phyloP scores from a whole-genome alignment of 2,113 vertebrate species.

The Triplophysa dalaica region DNA sequence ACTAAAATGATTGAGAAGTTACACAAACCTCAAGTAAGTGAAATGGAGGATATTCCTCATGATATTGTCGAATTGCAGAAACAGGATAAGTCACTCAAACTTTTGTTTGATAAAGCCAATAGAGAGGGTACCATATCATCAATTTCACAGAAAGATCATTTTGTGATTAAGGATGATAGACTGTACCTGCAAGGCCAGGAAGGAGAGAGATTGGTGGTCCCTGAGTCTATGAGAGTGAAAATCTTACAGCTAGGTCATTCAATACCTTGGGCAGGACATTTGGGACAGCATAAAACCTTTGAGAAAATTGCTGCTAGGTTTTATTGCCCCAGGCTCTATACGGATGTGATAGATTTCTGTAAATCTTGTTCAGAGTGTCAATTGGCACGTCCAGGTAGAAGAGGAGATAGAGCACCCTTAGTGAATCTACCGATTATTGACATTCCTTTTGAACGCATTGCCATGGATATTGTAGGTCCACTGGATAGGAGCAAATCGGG shows the following conservation, averaged over 20 bases:
- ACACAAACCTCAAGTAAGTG: no score
- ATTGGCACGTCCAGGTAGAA: not conserved
- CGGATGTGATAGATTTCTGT: constrained; percentile 27
- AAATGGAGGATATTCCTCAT: no score
- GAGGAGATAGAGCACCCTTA: constrained; percentile 22
- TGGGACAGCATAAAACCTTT: constrained; percentile 19
- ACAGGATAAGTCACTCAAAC: no score
- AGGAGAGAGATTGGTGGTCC: not conserved
- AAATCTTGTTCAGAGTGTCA: constrained; percentile 35
- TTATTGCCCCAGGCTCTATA: constrained; percentile 33
- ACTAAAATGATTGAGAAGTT: not conserved
- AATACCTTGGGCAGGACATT: constrained; percentile 22
- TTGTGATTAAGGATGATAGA: not conserved
- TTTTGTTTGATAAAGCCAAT: no score
- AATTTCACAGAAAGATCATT: not conserved
- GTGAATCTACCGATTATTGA: constrained; percentile 30
- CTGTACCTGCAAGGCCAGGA: not conserved
- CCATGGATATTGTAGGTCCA: not conserved
- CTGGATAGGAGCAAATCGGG: not conserved
- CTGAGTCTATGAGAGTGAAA: not conserved
- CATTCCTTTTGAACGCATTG: not conserved
- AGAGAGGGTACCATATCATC: no score
- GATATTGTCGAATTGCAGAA: no score
- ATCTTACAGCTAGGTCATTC: constrained; percentile 27
- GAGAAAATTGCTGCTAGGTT: not conserved